Percentiles rank a stretch among this genome's conserved stretches.
Conservation (phyloP, 2,797 vertebrate genomes). For the Sebastes goodei region DNA sequence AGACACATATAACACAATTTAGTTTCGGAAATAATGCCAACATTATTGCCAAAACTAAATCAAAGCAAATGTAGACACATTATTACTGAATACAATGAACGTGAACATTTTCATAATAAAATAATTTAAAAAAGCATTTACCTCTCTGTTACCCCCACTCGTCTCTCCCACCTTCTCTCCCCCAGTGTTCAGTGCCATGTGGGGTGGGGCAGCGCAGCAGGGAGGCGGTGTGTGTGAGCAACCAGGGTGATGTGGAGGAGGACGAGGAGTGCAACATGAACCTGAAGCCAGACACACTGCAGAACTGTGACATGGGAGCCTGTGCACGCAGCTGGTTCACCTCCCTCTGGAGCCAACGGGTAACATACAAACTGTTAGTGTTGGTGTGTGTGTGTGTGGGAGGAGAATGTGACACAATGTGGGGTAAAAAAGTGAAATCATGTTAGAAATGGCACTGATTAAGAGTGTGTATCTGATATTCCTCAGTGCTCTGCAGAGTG, state of each 20-base stretch:
- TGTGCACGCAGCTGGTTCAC: constrained; percentile 84
- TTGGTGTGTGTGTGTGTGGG: background rate
- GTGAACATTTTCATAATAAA: background rate
- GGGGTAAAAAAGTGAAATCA: background rate
- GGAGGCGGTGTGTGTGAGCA: constrained; percentile 81
- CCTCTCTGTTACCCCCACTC: background rate
- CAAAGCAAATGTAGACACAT: background rate
- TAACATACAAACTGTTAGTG: constrained; percentile 40
- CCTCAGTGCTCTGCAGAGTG: constrained; percentile 82
- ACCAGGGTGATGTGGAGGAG: constrained; percentile 77
- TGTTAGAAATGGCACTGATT: background rate
- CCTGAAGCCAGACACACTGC: constrained; percentile 73
- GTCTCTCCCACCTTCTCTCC: background rate
- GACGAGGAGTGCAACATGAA: constrained; percentile 82
- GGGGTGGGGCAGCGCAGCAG: constrained; percentile 81
- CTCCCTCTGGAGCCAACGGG: constrained; percentile 81
- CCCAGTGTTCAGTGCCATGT: constrained; percentile 83
- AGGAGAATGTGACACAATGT: background rate
- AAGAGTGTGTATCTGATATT: background rate
- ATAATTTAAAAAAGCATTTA: background rate
- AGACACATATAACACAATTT: background rate
- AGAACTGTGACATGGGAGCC: constrained; percentile 84
- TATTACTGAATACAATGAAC: background rate
- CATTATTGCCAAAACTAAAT: background rate
- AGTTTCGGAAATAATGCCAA: background rate